Evolutionary conservation across 2,888 invertebrate species (phyloP).

Genomic region (Pseudococcus jackbeardsleyi): DNA sequence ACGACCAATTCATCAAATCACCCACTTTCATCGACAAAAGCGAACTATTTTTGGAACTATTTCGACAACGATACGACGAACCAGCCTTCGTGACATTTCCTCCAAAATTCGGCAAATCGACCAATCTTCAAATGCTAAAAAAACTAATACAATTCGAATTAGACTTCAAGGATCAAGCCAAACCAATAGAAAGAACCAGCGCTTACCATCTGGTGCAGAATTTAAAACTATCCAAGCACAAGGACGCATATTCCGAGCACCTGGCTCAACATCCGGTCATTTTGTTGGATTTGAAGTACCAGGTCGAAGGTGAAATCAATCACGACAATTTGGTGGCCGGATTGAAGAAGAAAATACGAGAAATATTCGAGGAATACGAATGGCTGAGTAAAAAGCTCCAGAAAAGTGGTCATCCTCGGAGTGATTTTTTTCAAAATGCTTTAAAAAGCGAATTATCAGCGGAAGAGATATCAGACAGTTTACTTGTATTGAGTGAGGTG

Average conservation of each 20-base stretch:
- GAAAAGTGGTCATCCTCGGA: neutral
- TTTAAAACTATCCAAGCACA: neutral
- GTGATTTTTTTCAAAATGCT: neutral
- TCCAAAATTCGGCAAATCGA: slow-evolving; percentile 9
- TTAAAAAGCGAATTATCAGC: neutral
- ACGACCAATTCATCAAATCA: neutral
- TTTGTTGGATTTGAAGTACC: neutral
- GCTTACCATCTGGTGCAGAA: neutral
- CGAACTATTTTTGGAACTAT: neutral
- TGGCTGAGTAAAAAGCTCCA: neutral
- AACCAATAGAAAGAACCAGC: neutral
- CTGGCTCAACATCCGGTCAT: neutral
- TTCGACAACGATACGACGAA: neutral
- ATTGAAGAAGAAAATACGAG: neutral
- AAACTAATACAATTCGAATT: neutral
- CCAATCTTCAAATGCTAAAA: neutral
- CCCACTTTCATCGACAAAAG: neutral
- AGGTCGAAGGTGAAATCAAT: neutral
- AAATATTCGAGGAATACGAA: neutral
- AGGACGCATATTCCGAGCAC: neutral
- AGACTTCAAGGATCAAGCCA: neutral
- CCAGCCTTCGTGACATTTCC: neutral
- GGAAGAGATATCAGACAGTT: neutral
- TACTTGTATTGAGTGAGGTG: neutral
- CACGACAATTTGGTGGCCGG: neutral